phyloP scores from a whole-genome alignment of 2,797 vertebrate genomes.

The Chelon labrosus region DNA sequence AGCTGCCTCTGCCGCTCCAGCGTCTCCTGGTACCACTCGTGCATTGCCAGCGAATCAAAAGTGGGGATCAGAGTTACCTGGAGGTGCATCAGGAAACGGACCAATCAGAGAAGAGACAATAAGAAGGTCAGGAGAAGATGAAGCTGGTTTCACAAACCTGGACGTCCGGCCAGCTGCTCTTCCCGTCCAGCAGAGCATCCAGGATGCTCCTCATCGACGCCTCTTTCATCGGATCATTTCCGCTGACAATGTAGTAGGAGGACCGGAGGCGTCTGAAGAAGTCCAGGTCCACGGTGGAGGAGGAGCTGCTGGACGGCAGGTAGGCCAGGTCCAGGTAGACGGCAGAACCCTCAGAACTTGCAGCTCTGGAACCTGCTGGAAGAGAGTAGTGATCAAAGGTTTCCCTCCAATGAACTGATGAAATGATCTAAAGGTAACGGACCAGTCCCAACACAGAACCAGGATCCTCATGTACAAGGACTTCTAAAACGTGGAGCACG shows the following conservation, averaged over 20 bases:
- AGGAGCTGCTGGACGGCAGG: slow-evolving; percentile 87
- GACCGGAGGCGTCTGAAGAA: slow-evolving; percentile 90
- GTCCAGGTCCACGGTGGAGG: slow-evolving; percentile 84
- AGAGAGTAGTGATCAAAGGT: too few species aligned
- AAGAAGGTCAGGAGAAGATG: too few species aligned
- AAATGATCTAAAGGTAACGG: too few species aligned
- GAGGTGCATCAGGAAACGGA: neutral
- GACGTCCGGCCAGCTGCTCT: slow-evolving; percentile 86
- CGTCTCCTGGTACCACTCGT: slow-evolving; percentile 93
- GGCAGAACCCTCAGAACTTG: slow-evolving; percentile 55
- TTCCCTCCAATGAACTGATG: too few species aligned
- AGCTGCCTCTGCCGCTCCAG: slow-evolving; percentile 87
- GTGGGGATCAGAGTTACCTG: slow-evolving; percentile 95
- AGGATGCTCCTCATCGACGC: slow-evolving; percentile 86
- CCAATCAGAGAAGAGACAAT: slow-evolving; percentile 20
- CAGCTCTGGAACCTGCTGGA: slow-evolving; percentile 60
- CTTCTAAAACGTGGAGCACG: too few species aligned
- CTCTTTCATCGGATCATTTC: slow-evolving; percentile 89
- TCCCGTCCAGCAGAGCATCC: slow-evolving; percentile 89
- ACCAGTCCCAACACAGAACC: too few species aligned
- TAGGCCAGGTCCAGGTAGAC: slow-evolving; percentile 94
- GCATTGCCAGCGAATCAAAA: slow-evolving; percentile 92
- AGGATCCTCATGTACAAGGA: too few species aligned
- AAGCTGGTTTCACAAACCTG: slow-evolving; percentile 81
- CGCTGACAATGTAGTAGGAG: slow-evolving; percentile 92